Base-by-base conservation (phyloP, 2,797 vertebrate genomes). In the Propithecus perrieri region DNA sequence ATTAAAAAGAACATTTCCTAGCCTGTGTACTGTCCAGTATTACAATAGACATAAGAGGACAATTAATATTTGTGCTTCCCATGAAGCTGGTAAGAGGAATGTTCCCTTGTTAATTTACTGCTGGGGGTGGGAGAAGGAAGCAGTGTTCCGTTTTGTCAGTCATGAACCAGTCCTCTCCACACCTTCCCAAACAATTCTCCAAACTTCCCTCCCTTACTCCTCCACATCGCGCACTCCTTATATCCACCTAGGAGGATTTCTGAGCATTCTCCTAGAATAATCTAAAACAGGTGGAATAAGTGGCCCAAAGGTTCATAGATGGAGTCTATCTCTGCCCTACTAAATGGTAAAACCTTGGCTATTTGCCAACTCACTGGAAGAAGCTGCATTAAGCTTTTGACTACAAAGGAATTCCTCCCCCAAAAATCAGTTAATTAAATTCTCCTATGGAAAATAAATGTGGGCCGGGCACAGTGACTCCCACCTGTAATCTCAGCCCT, bases 1-100 rank as follows among this genome's bases (percentile, higher is more conserved):
- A 94, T 95, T 85, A 55, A 75, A 94, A 94, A 92, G 61, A 75
- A 46, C 20, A 94, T 38, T 91, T 85, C 74, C 33, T 94, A 17
- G 20, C 33, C 72, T 87, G 65, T 38, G 63, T 63, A 88, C n/a
- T 79, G 10, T 41, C 69, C 17, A 85, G 11, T 71, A 85, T 84
- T 94, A 92, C 1, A 89, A 79, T 0, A 95, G 46, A 72, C 30
- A 33, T 41, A 85, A 89, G 38, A 95, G 38, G 79, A 94, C 65
- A 72, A 48, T 28, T 53, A 53, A 35, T 69, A 79, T 63, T 63
- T 85, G 24, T 63, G 50, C 33, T 91, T 95, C 50, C 30, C 48
- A 78, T 6, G 20, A 75, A 65, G 35, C 15, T 50, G 26, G 74
- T 50, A 71, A 93, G 43, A 87, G 5, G 14, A 80, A 71, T 48